phyloP scores from a whole-genome alignment of 23 tunicate genomes.

The Phallusia fumigata region DNA sequence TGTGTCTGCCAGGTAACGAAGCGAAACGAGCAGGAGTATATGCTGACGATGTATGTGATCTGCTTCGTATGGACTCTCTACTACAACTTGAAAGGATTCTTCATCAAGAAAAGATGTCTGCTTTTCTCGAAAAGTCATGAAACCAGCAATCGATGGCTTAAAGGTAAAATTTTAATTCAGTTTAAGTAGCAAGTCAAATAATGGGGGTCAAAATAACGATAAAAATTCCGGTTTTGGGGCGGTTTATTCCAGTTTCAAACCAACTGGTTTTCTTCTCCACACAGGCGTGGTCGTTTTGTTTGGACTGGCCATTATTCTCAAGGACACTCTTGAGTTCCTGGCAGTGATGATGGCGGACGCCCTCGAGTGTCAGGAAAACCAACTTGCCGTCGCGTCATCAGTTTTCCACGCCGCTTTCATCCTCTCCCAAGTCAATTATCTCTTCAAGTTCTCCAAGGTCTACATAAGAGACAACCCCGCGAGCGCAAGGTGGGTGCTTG shows the following conservation, averaged over 20 bases:
- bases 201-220: too few species aligned
- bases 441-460: slow-evolving; percentile 61
- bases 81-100: slow-evolving; percentile 33
- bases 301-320: slow-evolving; percentile 72
- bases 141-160: slow-evolving; percentile 75
- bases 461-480: slow-evolving; percentile 37
- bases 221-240: not conserved
- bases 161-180: slow-evolving; percentile 28
- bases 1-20: slow-evolving; percentile 12
- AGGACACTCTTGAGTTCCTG: slow-evolving; percentile 53
- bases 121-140: slow-evolving; percentile 30
- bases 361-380: slow-evolving; percentile 24
- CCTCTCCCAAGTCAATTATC: slow-evolving; percentile 55
- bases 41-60: slow-evolving; percentile 36
- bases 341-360: slow-evolving; percentile 26
- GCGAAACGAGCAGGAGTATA: slow-evolving; percentile 21
- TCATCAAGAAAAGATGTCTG: slow-evolving; percentile 3
- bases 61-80: slow-evolving; percentile 33
- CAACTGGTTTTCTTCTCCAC: not conserved
- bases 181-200: not conserved
- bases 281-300: slow-evolving; percentile 73
- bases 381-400: slow-evolving; percentile 28
- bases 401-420: slow-evolving; percentile 51
- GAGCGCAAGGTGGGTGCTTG: slow-evolving; percentile 40
- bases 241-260: too few species aligned